Percentiles rank a stretch among this genome's conserved stretches.
phyloP scores from a whole-genome alignment of 2,797 vertebrate genomes.

The Botia kubotai region DNA sequence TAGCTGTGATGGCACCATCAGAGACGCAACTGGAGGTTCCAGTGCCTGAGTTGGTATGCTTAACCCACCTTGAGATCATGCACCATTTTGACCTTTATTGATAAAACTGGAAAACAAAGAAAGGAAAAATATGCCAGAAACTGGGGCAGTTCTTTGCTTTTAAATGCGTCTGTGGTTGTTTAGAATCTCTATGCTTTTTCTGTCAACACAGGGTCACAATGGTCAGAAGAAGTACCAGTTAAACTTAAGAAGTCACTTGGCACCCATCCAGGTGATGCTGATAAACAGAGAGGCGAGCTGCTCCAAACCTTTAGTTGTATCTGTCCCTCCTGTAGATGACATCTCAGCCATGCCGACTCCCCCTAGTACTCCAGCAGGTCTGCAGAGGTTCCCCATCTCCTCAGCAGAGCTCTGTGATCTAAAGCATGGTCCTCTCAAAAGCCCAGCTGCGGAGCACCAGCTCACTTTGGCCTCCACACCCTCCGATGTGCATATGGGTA shows the following conservation, averaged over 20 bases:
- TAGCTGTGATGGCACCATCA: constrained; percentile 92
- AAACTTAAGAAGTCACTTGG: constrained; percentile 89
- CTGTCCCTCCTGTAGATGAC: constrained; percentile 90
- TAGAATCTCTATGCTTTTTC: background rate
- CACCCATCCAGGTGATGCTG: constrained; percentile 93
- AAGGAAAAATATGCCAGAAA: background rate
- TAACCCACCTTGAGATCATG: background rate
- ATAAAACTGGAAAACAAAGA: background rate
- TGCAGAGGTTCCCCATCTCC: constrained; percentile 74
- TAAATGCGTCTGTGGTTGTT: background rate
- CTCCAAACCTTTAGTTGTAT: constrained; percentile 86
- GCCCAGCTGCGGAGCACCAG: constrained; percentile 57
- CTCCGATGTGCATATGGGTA: constrained; percentile 76
- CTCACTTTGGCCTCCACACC: constrained; percentile 70
- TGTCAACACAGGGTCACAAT: constrained; percentile 78
- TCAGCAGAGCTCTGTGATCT: constrained; percentile 46
- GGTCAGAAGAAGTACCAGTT: constrained; percentile 96
- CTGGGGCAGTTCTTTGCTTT: background rate
- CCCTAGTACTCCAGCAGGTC: constrained; percentile 73
- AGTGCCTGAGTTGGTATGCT: constrained; percentile 89
- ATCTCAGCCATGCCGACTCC: constrained; percentile 80
- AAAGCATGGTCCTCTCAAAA: constrained; percentile 29
- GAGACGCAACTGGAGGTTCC: constrained; percentile 95
- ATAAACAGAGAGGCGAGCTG: constrained; percentile 88
- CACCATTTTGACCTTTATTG: background rate